These are phyloP conservation scores for Arothron firmamentum DNA, from an alignment of 2,113 vertebrate species.

Conservation along the genomic window DNA sequence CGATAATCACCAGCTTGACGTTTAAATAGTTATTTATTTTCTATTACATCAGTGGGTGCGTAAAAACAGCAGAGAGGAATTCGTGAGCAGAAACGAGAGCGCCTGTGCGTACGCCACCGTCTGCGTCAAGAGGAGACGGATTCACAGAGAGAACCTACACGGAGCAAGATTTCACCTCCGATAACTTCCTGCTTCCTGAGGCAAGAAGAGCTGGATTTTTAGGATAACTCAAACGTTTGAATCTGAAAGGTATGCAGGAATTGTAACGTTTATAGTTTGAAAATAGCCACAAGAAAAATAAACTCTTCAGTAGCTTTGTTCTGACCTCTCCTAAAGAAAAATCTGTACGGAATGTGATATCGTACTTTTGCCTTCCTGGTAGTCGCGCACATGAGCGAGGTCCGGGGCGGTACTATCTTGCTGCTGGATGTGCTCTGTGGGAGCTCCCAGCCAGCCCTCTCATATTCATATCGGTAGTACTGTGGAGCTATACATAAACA, in stretches of 20 bases:
- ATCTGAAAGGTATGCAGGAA: too few relatives aligned
- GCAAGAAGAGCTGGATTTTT: not conserved
- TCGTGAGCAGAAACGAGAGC: slow-evolving; percentile 32
- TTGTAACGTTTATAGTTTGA: too few relatives aligned
- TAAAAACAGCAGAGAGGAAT: slow-evolving; percentile 33
- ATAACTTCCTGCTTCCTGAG: not conserved
- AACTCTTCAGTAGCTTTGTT: too few relatives aligned
- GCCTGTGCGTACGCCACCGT: slow-evolving; percentile 51
- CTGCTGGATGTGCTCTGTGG: slow-evolving; percentile 1
- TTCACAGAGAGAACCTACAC: slow-evolving; percentile 2
- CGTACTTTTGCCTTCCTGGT: not conserved
- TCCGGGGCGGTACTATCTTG: slow-evolving; percentile 30
- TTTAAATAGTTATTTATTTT: slow-evolving; percentile 34
- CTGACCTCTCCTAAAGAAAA: too few relatives aligned
- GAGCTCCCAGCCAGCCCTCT: slow-evolving; percentile 41
- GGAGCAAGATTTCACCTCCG: not conserved
- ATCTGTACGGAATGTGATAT: too few relatives aligned
- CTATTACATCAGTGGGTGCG: slow-evolving; percentile 21
- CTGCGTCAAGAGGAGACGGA: slow-evolving; percentile 49
- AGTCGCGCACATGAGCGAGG: slow-evolving; percentile 1
- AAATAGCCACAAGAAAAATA: too few relatives aligned
- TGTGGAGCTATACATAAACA: slow-evolving; percentile 44
- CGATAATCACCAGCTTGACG: slow-evolving; percentile 19
- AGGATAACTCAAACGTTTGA: not conserved
- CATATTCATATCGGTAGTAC: slow-evolving; percentile 52